Evolutionary conservation across 2,797 vertebrate species (phyloP).

Genomic region (Enteromius radiatus): DNA sequence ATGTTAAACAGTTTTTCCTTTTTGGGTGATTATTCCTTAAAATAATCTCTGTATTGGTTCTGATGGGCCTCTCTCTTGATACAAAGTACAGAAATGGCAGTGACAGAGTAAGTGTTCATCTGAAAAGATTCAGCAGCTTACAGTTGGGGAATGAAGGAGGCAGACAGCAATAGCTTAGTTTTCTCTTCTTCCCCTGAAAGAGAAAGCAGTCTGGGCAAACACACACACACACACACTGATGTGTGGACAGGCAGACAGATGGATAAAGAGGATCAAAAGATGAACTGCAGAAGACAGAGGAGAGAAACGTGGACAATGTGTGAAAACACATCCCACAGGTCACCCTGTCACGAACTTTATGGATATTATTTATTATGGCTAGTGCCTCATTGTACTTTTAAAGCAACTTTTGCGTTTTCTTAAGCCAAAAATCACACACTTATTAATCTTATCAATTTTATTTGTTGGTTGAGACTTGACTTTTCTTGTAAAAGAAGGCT

Average conservation of each 20-base stretch:
- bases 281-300: conserved; percentile 14
- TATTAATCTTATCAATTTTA: not conserved
- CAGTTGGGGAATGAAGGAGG: not conserved
- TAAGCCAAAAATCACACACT: not conserved
- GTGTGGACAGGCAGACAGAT: conserved; percentile 36
- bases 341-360: not conserved
- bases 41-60: not conserved
- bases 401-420: not conserved
- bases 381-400: not conserved
- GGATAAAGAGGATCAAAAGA: conserved; percentile 50
- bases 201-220: conserved; percentile 23
- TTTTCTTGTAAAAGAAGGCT: not conserved
- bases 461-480: not conserved
- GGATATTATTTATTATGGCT: not conserved
- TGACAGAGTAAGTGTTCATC: not conserved
- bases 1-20: not conserved
- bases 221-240: conserved; percentile 27
- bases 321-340: not conserved
- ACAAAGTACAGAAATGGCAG: not conserved
- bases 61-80: not conserved
- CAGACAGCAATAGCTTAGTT: conserved; percentile 1
- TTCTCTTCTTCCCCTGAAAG: conserved; percentile 14
- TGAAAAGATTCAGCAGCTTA: not conserved
- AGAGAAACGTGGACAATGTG: conserved; percentile 7
- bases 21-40: not conserved